Evolutionary conservation across 2,797 vertebrate species (phyloP).

Genomic region (Fratercula arctica): DNA sequence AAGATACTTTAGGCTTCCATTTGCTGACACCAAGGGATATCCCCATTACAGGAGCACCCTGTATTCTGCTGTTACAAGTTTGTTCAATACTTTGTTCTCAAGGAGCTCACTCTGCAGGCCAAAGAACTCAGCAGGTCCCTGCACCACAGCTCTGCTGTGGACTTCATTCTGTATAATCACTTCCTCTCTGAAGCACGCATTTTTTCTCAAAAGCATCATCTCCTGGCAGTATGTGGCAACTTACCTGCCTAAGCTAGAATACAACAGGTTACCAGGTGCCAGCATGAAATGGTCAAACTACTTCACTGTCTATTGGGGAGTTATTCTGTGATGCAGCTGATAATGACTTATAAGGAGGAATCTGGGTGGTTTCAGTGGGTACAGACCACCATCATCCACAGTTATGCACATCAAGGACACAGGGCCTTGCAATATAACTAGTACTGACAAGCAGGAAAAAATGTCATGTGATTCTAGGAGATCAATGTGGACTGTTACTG

Average conservation of each 20-base stretch:
- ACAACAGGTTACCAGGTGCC: background rate
- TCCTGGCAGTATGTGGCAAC: background rate
- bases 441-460: background rate
- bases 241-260: background rate
- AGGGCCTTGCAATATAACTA: background rate
- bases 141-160: background rate
- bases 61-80: background rate
- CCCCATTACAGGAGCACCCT: background rate
- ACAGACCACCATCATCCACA: background rate
- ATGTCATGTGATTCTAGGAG: background rate
- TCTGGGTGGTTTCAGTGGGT: background rate
- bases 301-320: background rate
- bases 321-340: background rate
- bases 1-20: background rate
- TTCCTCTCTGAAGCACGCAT: fast-evolving
- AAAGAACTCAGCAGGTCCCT: background rate
- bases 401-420: background rate
- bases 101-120: background rate
- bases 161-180: fast-evolving
- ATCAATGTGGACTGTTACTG: background rate
- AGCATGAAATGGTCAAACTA: background rate
- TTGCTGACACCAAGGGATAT: background rate
- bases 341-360: background rate
- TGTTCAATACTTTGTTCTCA: background rate
- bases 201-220: background rate